These are phyloP conservation scores for Ageneiosus marmoratus DNA, from an alignment of 2,113 vertebrate species.

Conservation along the genomic window DNA sequence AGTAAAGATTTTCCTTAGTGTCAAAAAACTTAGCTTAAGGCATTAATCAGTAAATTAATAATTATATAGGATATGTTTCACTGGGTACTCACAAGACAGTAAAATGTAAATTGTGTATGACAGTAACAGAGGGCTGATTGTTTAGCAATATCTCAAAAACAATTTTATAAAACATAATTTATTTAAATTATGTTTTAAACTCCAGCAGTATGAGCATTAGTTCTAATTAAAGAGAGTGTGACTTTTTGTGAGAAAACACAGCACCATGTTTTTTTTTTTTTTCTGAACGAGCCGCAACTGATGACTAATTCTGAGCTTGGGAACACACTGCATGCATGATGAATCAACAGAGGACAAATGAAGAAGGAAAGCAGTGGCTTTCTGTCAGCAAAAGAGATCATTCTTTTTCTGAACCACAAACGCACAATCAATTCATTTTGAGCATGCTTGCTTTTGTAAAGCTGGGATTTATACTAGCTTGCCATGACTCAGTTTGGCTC, in stretches of 20 bases:
- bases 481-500: slow-evolving; percentile 40
- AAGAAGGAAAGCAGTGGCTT: slow-evolving; percentile 45
- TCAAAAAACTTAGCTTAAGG: slow-evolving; percentile 31
- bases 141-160: slow-evolving; percentile 25
- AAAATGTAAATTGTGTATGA: slow-evolving; percentile 26
- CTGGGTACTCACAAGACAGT: slow-evolving; percentile 32
- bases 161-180: slow-evolving; percentile 26
- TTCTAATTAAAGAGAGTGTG: slow-evolving; percentile 36
- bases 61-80: slow-evolving; percentile 35
- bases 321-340: slow-evolving; percentile 42
- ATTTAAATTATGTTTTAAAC: slow-evolving; percentile 42
- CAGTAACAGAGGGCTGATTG: slow-evolving; percentile 16
- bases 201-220: slow-evolving; percentile 35
- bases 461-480: slow-evolving; percentile 52
- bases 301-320: slow-evolving; percentile 41
- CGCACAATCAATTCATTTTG: slow-evolving; percentile 55
- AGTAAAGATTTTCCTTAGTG: slow-evolving; percentile 35
- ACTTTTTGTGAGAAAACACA: slow-evolving; percentile 24
- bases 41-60: slow-evolving; percentile 43
- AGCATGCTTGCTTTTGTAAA: slow-evolving; percentile 52
- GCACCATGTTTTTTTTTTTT: not conserved
- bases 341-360: slow-evolving; percentile 45
- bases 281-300: slow-evolving; percentile 43
- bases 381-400: slow-evolving; percentile 54
- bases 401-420: slow-evolving; percentile 52